Evolutionary conservation across 1,140 invertebrate species (phyloP).

Genomic region (Danaus melanippus): DNA sequence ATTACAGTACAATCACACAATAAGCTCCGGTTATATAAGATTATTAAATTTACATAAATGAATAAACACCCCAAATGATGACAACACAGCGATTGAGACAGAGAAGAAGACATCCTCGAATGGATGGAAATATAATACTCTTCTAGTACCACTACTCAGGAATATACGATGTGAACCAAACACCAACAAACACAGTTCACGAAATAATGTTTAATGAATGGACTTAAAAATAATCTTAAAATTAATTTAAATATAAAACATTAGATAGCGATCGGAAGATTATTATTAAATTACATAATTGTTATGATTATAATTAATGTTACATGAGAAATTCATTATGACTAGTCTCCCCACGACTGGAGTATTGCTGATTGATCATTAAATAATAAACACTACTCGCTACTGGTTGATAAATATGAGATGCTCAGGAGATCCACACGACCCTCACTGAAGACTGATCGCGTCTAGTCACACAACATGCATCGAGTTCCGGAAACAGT

Average conservation of each 20-base stretch:
- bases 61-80: no score
- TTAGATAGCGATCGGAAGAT: slow-evolving; percentile 16
- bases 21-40: no score
- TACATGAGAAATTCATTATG: slow-evolving; percentile 59
- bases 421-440: slow-evolving; percentile 58
- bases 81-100: no score
- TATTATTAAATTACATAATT: slow-evolving; percentile 16
- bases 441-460: slow-evolving; percentile 32
- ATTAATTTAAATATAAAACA: slow-evolving; percentile 19
- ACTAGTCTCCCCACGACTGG: slow-evolving; percentile 48
- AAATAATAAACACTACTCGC: slow-evolving; percentile 31
- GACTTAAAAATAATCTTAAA: slow-evolving; percentile 22
- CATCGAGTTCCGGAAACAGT: slow-evolving; percentile 9
- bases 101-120: no score
- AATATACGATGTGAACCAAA: no score
- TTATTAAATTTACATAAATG: no score
- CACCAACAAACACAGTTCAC: no score
- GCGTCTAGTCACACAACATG: slow-evolving; percentile 32
- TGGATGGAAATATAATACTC: no score
- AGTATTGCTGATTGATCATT: slow-evolving; percentile 29
- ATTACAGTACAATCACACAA: not conserved
- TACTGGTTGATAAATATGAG: slow-evolving; percentile 44
- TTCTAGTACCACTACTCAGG: no score
- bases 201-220: no score
- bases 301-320: slow-evolving; percentile 42